Conservation (phyloP, 2,797 vertebrate species). For the Meda fulgida region DNA sequence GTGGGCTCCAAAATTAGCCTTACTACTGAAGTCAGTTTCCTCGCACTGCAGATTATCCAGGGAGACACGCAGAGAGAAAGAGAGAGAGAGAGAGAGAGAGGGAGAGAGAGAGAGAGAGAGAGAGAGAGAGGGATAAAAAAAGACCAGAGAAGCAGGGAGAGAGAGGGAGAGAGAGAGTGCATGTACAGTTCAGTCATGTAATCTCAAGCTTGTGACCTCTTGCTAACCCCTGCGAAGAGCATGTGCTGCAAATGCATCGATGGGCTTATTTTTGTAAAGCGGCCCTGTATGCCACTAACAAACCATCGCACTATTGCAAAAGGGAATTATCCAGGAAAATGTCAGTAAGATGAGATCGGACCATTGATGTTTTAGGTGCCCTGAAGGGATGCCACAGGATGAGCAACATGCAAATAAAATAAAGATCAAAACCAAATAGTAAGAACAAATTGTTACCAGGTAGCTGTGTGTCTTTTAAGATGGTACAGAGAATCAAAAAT, state of each 20-base stretch:
- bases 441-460: not conserved
- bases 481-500: not conserved
- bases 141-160: constrained; percentile 16
- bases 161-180: constrained; percentile 42
- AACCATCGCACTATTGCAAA: constrained; percentile 17
- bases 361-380: not conserved
- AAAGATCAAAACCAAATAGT: not conserved
- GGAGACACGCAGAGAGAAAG: constrained; percentile 16
- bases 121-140: constrained; percentile 11
- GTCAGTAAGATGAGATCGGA: not conserved
- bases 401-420: not conserved
- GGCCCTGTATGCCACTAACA: not conserved
- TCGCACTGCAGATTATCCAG: constrained; percentile 37
- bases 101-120: not conserved
- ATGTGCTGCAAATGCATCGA: constrained; percentile 37
- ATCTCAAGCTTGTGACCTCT: constrained; percentile 42
- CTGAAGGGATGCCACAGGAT: not conserved
- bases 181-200: constrained; percentile 58
- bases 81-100: not conserved
- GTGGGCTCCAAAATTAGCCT: constrained; percentile 24
- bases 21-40: constrained; percentile 42
- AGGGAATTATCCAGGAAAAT: not conserved
- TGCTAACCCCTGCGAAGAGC: constrained; percentile 44
- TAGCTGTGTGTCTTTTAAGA: not conserved
- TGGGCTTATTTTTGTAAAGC: constrained; percentile 39